A percentile compares a stretch with the other conserved stretches of the same genome.
These are phyloP conservation scores for Myotis brandtii DNA, from an alignment of 2,113 vertebrate species.

Conservation along the genomic window DNA sequence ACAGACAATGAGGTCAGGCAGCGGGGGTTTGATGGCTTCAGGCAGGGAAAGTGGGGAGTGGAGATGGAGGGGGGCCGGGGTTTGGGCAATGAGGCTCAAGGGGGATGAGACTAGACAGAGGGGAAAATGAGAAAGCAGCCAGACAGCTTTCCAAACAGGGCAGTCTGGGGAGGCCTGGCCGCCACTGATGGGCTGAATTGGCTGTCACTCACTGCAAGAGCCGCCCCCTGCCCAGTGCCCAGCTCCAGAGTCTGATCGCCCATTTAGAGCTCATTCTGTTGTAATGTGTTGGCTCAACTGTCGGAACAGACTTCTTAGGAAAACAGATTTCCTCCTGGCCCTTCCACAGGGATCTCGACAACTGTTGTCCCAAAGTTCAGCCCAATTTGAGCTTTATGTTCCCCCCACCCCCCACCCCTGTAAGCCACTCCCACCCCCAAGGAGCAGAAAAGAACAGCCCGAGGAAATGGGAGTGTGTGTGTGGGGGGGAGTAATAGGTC, in stretches of 20 bases:
- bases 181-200: accelerated
- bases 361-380: conserved; percentile 11
- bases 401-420: background rate
- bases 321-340: conserved; percentile 34
- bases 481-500: accelerated
- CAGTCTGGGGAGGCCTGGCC: background rate
- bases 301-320: conserved; percentile 38
- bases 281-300: conserved; percentile 53
- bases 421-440: no score
- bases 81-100: background rate
- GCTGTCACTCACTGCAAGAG: background rate
- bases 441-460: background rate
- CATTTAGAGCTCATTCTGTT: background rate
- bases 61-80: background rate
- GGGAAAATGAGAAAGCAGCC: background rate
- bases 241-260: background rate
- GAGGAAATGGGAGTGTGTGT: background rate
- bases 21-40: background rate
- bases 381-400: background rate
- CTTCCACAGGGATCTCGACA: background rate
- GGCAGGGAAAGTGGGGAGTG: background rate
- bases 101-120: background rate
- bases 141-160: background rate
- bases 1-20: conserved; percentile 44
- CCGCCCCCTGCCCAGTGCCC: accelerated